Conservation (phyloP, 1,140 invertebrate genomes). For the Lepidotrigona ventralis region DNA sequence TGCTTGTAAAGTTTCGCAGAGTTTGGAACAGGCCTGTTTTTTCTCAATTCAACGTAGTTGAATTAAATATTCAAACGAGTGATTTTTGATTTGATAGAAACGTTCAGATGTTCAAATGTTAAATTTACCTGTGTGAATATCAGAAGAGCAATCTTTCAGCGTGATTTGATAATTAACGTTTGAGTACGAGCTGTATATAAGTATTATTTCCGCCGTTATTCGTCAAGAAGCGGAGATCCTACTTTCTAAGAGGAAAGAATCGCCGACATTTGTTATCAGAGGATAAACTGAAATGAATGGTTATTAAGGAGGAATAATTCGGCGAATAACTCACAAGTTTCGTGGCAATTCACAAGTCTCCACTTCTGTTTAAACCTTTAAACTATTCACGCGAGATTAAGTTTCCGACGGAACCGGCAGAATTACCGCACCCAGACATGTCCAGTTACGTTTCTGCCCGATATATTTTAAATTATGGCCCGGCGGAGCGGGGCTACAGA, state of each 20-base stretch:
- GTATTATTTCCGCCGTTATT: not conserved
- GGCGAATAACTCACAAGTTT: not conserved
- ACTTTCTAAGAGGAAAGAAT: not conserved
- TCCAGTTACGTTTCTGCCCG: not conserved
- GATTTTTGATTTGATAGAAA: too few relatives aligned
- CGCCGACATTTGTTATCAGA: not conserved
- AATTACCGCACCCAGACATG: not conserved
- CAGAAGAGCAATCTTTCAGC: too few relatives aligned
- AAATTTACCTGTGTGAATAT: too few relatives aligned
- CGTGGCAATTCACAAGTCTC: not conserved
- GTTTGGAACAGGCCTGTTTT: too few relatives aligned
- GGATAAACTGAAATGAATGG: not conserved
- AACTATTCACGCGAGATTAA: not conserved
- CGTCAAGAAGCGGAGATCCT: not conserved
- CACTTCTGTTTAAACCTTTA: not conserved
- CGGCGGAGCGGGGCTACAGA: not conserved
- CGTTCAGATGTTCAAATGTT: too few relatives aligned
- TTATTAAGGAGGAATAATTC: not conserved
- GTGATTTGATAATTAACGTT: not conserved
- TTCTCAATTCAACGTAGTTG: too few relatives aligned
- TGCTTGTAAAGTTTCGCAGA: too few relatives aligned
- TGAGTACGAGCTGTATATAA: not conserved
- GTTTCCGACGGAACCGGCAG: not conserved
- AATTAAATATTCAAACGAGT: too few relatives aligned
- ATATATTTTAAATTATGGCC: not conserved